Conservation (phyloP, 1,140 invertebrate species). For the Melitaea cinxia region DNA sequence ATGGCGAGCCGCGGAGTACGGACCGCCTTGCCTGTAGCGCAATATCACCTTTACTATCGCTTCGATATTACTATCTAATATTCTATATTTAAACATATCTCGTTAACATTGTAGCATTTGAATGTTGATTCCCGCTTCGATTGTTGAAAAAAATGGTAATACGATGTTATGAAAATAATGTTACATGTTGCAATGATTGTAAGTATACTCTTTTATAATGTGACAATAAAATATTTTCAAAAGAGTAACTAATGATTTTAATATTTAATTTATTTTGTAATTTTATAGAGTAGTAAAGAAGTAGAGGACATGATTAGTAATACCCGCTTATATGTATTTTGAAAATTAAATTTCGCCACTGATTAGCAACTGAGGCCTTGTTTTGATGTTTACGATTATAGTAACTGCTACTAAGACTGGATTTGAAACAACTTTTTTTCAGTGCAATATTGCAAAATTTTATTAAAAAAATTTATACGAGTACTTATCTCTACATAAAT, state of each 20-base stretch:
- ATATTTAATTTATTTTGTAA: background rate
- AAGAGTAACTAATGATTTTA: constrained; percentile 4
- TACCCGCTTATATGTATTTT: no score
- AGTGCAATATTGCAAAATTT: no score
- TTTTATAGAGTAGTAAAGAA: no score
- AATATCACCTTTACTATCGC: background rate
- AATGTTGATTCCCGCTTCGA: background rate
- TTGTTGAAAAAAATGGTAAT: background rate
- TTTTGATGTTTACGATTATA: no score
- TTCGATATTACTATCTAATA: background rate
- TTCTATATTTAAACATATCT: background rate
- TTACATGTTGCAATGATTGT: background rate
- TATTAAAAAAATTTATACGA: no score
- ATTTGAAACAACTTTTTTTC: no score
- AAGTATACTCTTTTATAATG: background rate
- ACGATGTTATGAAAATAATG: background rate
- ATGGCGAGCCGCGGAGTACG: constrained; percentile 64
- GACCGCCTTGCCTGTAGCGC: constrained; percentile 57
- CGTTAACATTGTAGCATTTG: background rate
- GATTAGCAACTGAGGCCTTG: no score
- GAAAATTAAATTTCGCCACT: no score
- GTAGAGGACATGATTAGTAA: no score
- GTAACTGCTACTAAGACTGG: no score
- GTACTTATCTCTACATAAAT: no score
- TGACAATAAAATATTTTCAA: constrained; percentile 7